phyloP scores from a whole-genome alignment of 2,797 vertebrate genomes.

The Syngnathus acus region DNA sequence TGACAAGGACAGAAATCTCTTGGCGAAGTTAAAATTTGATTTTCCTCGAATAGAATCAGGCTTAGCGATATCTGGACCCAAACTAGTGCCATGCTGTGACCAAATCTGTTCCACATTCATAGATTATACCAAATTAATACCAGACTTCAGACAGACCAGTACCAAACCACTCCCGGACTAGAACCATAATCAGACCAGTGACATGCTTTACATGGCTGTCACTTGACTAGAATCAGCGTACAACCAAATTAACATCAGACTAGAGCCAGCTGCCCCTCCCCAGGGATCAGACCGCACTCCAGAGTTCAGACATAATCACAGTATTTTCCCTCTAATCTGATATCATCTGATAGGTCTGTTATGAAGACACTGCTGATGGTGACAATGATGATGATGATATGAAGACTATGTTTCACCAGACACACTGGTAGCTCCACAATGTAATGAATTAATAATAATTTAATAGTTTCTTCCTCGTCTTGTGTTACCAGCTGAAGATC shows the following conservation, averaged over 20 bases:
- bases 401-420: not conserved
- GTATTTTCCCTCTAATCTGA: constrained; percentile 53
- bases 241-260: not conserved
- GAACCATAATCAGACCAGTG: not conserved
- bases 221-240: not conserved
- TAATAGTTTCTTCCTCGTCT: not conserved
- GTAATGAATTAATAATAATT: not conserved
- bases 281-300: too few relatives aligned
- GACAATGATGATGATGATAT: not conserved
- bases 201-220: too few relatives aligned
- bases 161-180: not conserved
- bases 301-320: not conserved
- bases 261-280: constrained; percentile 5
- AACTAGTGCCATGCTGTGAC: not conserved
- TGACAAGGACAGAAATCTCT: not conserved
- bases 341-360: constrained; percentile 52
- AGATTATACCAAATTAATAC: not conserved
- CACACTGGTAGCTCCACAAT: not conserved
- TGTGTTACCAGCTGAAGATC: constrained; percentile 79
- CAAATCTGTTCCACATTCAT: not conserved
- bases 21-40: not conserved
- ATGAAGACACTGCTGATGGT: constrained; percentile 32
- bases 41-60: not conserved
- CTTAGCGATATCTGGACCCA: too few relatives aligned
- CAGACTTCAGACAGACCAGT: not conserved